Percentiles rank a stretch among this genome's conserved stretches.
Conservation (phyloP, 2,113 vertebrate species). For the Xenopus tropicalis region DNA sequence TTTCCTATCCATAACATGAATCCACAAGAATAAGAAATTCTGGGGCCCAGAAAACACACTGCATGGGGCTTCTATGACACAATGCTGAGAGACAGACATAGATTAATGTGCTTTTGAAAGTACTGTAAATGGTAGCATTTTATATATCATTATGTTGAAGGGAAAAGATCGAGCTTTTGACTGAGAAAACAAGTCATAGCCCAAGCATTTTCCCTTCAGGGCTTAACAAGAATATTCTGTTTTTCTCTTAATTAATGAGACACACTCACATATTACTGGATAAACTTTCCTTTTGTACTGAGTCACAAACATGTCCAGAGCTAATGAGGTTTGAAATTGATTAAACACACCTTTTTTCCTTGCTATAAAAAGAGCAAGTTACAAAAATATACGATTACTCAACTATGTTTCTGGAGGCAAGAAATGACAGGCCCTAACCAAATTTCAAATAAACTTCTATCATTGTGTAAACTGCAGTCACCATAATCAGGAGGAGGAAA, state of each 20-base stretch:
- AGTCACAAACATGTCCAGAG: constrained; percentile 25
- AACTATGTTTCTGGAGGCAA: constrained; percentile 9
- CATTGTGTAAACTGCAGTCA: not conserved
- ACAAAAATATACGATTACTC: constrained; percentile 33
- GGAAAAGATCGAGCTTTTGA: too few relatives aligned
- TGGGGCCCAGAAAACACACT: too few relatives aligned
- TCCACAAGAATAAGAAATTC: too few relatives aligned
- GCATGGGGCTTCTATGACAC: too few relatives aligned
- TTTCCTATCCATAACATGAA: too few relatives aligned
- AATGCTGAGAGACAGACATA: too few relatives aligned
- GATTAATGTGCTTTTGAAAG: too few relatives aligned
- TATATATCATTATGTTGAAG: too few relatives aligned
- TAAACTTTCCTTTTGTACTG: constrained; percentile 9
- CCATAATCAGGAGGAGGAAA: constrained; percentile 12
- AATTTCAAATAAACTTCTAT: not conserved
- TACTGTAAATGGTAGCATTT: too few relatives aligned
- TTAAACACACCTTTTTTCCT: not conserved
- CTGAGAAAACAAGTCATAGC: too few relatives aligned
- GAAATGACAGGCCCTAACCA: constrained; percentile 9
- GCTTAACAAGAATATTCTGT: constrained; percentile 9
- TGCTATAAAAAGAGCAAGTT: constrained; percentile 16
- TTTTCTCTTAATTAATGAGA: not conserved
- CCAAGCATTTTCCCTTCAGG: constrained; percentile 1
- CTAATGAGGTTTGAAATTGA: constrained; percentile 22
- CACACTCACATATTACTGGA: not conserved